phyloP scores from a whole-genome alignment of 2,888 invertebrate genomes.

The Petrolisthes cinctipes region DNA sequence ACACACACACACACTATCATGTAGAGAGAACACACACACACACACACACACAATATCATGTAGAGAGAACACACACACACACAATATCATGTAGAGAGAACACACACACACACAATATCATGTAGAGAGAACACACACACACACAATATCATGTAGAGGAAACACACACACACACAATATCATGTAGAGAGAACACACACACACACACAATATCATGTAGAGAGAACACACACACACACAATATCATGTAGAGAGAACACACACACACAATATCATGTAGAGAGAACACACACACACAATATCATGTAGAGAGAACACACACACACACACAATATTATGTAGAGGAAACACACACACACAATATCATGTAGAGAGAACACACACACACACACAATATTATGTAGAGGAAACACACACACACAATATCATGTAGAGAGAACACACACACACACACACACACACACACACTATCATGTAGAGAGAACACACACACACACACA shows the following conservation, averaged over 20 bases:
- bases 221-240: conserved; percentile 5
- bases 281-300: conserved; percentile 3
- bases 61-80: neutral
- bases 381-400: neutral
- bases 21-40: conserved; percentile 26
- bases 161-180: neutral
- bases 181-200: neutral
- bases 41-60: conserved; percentile 10
- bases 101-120: conserved; percentile 22
- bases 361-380: too few relatives aligned
- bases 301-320: too few relatives aligned
- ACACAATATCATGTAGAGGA: neutral
- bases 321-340: conserved; percentile 1
- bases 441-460: conserved; percentile 1
- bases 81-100: neutral
- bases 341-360: conserved; percentile 3
- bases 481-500: conserved; percentile 11
- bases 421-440: neutral
- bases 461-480: too few relatives aligned
- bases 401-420: neutral
- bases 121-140: conserved; percentile 22
- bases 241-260: too few relatives aligned
- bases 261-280: too few relatives aligned
- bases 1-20: conserved; percentile 1
- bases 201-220: too few relatives aligned